A percentile compares a stretch with the other conserved stretches of the same genome.
Evolutionary conservation across 1,140 invertebrate species (phyloP).

Genomic region (Procambarus virginalis): DNA sequence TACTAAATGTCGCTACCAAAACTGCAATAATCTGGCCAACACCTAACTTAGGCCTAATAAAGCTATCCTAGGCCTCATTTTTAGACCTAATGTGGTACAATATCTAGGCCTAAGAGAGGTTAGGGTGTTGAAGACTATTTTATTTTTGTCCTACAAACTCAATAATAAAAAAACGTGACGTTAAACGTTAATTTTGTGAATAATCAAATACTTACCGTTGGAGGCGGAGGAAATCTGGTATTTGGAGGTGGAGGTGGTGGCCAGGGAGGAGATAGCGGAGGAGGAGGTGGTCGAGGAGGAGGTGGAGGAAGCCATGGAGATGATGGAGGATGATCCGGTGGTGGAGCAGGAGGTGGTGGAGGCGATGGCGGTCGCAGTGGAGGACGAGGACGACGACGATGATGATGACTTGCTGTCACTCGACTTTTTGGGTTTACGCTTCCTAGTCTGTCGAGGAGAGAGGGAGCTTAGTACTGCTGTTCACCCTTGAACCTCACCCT

Average conservation of each 20-base stretch:
- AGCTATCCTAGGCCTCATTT: no score
- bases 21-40: no score
- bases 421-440: constrained; percentile 83
- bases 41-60: no score
- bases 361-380: constrained; percentile 15
- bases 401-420: constrained; percentile 34
- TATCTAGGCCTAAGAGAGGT: no score
- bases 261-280: neutral
- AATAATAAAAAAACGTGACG: neutral
- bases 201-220: constrained; percentile 1
- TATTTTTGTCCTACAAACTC: neutral
- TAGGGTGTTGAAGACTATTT: no score
- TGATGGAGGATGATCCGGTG: constrained; percentile 7
- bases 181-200: no score
- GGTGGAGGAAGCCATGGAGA: constrained; percentile 2
- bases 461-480: neutral
- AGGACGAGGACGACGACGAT: constrained; percentile 18
- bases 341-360: constrained; percentile 10
- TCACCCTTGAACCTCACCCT: no score
- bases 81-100: no score
- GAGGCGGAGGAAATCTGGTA: constrained; percentile 17
- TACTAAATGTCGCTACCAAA: no score
- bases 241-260: constrained; percentile 23
- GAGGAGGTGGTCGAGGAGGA: constrained; percentile 9
- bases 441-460: constrained; percentile 87